phyloP scores from a whole-genome alignment of 2,888 invertebrate species.

The Priocnemis perturbator region DNA sequence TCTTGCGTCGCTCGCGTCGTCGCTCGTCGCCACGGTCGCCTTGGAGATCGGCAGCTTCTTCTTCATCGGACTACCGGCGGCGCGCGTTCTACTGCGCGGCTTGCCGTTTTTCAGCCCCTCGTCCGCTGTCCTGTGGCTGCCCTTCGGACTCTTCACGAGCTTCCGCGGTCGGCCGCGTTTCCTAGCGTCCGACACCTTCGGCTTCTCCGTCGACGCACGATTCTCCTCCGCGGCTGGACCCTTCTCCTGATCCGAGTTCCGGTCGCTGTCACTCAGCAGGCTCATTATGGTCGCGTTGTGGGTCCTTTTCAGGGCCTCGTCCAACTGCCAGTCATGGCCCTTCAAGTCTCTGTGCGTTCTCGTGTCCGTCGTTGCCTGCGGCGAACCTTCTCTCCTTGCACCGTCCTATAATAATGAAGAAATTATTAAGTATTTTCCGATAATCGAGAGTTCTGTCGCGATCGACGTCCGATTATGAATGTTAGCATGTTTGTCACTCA shows the following conservation, averaged over 20 bases:
- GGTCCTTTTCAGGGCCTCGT: conserved; percentile 73
- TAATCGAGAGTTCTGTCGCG: too few species aligned
- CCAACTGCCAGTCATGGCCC: conserved; percentile 65
- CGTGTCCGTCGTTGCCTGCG: conserved; percentile 58
- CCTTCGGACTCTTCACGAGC: conserved; percentile 70
- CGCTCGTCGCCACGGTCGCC: conserved; percentile 70
- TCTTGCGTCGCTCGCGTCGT: conserved; percentile 71
- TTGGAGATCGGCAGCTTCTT: conserved; percentile 75
- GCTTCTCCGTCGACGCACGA: conserved; percentile 61
- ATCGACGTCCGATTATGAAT: too few species aligned
- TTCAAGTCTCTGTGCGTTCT: conserved; percentile 48
- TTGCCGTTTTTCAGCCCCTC: conserved; percentile 61
- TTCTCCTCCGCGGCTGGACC: conserved; percentile 56
- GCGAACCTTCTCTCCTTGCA: conserved; percentile 56
- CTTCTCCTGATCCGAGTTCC: conserved; percentile 71
- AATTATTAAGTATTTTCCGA: background rate
- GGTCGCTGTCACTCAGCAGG: conserved; percentile 71
- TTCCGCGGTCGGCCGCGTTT: conserved; percentile 78
- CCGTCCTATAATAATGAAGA: conserved; percentile 46
- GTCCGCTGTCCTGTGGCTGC: conserved; percentile 53
- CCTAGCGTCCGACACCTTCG: conserved; percentile 72
- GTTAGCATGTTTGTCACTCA: too few species aligned
- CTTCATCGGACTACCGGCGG: conserved; percentile 50
- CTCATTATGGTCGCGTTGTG: conserved; percentile 75
- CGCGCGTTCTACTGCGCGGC: conserved; percentile 52